Evolutionary conservation across 2,888 invertebrate species (phyloP).

Genomic region (Crioceris asparagi): DNA sequence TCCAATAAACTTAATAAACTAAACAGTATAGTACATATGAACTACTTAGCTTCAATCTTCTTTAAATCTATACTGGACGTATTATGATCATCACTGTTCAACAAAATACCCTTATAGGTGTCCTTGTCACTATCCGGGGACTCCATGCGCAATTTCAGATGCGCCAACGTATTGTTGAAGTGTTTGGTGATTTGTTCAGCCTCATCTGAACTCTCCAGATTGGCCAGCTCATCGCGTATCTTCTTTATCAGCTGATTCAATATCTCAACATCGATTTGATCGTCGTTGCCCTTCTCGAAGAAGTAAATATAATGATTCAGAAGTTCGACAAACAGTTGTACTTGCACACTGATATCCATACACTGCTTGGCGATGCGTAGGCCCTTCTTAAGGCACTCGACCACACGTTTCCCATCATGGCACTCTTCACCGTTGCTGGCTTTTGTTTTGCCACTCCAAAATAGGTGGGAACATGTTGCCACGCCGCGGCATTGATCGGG

Average conservation of each 20-base stretch:
- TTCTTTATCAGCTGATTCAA: constrained; percentile 67
- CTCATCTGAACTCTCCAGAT: constrained; percentile 89
- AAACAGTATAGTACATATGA: not conserved
- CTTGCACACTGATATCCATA: constrained; percentile 94
- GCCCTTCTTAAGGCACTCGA: constrained; percentile 96
- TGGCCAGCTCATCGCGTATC: constrained; percentile 86
- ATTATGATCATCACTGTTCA: constrained; percentile 13
- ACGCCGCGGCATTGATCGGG: constrained; percentile 97
- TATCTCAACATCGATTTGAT: constrained; percentile 33
- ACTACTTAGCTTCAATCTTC: constrained; percentile 1
- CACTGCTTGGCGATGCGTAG: constrained; percentile 93
- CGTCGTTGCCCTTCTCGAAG: constrained; percentile 70
- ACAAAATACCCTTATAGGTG: constrained; percentile 51
- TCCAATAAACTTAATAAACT: too few relatives aligned
- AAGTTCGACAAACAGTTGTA: constrained; percentile 90
- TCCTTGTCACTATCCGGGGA: constrained; percentile 50
- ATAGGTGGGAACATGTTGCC: constrained; percentile 87
- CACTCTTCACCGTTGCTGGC: constrained; percentile 46
- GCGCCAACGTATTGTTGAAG: constrained; percentile 81
- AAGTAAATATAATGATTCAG: constrained; percentile 90
- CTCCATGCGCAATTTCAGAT: constrained; percentile 60
- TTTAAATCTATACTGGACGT: constrained; percentile 7
- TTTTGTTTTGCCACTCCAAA: constrained; percentile 80
- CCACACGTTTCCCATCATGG: constrained; percentile 81
- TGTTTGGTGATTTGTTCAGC: constrained; percentile 95